Base-by-base conservation (phyloP, 2,113 vertebrate genomes). In the Carassius carassius region DNA sequence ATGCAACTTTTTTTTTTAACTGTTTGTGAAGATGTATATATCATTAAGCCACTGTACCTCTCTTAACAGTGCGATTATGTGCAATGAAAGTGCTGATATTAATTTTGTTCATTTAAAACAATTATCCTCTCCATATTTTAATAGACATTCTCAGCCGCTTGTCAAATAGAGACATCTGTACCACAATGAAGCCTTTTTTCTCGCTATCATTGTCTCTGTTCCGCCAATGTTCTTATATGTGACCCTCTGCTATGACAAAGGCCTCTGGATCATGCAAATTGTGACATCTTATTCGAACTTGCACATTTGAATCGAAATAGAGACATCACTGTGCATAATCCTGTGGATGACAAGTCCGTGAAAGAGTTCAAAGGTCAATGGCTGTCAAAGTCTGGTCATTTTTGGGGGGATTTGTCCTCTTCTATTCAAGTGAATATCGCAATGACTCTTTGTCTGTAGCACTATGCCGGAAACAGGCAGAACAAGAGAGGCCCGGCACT, bases 361-460 rank as follows among this genome's bases (percentile, higher is more conserved):
- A 84, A 84, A 81, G 70, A 77, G 81, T 67, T 80, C 44, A 35
- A 29, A 49, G 81, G 81, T 84, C 81, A 88, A 80, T 85, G 81
- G 87, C 84, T 83, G 81, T 83, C 84, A 87, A 72, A 17, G 84
- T 77, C 86, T 79, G 74, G 67, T 85, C 80, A 60, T 80, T 85
- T 80, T 88, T 51, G 14, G 23, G 62, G 78, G 51, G 73, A 81
- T 80, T 80, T 77, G 73, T 54, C 72, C 49, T 83, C 16, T 77
- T 58, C 49, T 32, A 63, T 86, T 86, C 79, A 74, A 81, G 73
- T 70, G 76, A 85, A 84, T 84, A 84, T 67, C 58, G 11, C 72
- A 63, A 60, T 70, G 75, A 8, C 13, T n/a, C 69, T 88, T 85
- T 88, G 84, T 85, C 70, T 72, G 19, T n/a, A 11, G 65, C 63